Percentiles rank a stretch among this genome's conserved stretches.
phyloP scores from a whole-genome alignment of 2,888 invertebrate genomes.

The Stegana nigrithorax region DNA sequence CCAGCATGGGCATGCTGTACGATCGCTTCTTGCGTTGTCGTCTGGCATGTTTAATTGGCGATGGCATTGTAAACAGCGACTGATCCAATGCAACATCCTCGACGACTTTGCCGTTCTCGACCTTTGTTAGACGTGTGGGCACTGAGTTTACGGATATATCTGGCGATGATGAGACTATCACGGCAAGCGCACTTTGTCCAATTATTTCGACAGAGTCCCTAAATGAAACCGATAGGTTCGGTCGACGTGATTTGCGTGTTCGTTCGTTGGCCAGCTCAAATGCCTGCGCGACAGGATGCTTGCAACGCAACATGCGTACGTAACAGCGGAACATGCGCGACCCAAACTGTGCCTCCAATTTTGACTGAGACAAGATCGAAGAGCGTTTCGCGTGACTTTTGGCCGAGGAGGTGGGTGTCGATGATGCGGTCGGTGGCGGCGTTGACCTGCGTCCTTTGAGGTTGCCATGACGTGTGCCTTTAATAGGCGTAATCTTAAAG shows the following conservation, averaged over 20 bases:
- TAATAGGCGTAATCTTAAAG: not conserved
- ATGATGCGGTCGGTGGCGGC: not conserved
- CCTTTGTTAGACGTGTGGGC: constrained; percentile 37
- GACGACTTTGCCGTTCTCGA: constrained; percentile 44
- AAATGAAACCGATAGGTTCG: constrained; percentile 58
- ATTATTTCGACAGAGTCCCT: constrained; percentile 61
- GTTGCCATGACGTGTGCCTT: too few species aligned
- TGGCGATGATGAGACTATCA: too few species aligned
- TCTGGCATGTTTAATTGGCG: not conserved
- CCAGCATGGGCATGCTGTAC: constrained; percentile 47
- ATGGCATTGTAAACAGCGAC: constrained; percentile 34
- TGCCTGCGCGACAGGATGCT: constrained; percentile 40
- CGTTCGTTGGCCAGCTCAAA: constrained; percentile 42
- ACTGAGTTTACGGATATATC: not conserved
- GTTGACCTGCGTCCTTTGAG: not conserved
- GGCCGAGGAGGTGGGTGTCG: not conserved
- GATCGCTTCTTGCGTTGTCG: constrained; percentile 45
- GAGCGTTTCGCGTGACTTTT: not conserved
- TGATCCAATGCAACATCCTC: constrained; percentile 42
- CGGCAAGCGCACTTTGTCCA: constrained; percentile 39
- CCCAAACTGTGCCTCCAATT: constrained; percentile 34
- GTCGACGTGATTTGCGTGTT: constrained; percentile 42
- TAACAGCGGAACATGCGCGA: constrained; percentile 37
- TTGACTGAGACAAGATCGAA: not conserved
- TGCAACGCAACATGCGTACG: constrained; percentile 38